A percentile compares a stretch with the other conserved stretches of the same genome.
Conservation (phyloP, 2,888 invertebrate species). For the Latheticus oryzae region DNA sequence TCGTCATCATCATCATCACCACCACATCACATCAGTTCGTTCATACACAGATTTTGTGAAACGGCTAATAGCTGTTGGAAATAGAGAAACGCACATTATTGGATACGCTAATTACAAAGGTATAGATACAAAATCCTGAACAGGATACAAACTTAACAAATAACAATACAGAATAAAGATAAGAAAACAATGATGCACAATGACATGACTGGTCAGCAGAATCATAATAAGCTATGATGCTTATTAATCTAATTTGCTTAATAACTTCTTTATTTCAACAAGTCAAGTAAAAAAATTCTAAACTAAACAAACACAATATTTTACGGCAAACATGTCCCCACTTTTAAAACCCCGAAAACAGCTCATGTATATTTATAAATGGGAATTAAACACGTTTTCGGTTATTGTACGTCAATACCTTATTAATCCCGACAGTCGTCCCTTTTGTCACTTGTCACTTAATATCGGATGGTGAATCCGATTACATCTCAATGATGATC, state of each 20-base stretch:
- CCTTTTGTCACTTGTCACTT: slow-evolving; percentile 54
- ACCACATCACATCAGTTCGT: slow-evolving; percentile 4
- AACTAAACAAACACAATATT: too few species aligned
- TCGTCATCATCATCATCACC: slow-evolving; percentile 1
- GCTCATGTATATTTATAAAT: too few species aligned
- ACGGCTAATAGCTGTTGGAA: slow-evolving; percentile 3
- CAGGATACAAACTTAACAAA: slow-evolving; percentile 36
- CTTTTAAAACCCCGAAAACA: too few species aligned
- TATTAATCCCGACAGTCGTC: slow-evolving; percentile 47
- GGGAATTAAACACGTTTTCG: too few species aligned
- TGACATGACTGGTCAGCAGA: slow-evolving; percentile 28
- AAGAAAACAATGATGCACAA: slow-evolving; percentile 40
- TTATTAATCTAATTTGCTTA: slow-evolving; percentile 34
- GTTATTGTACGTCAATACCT: too few species aligned
- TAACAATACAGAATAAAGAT: slow-evolving; percentile 35
- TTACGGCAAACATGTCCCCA: too few species aligned
- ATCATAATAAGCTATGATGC: slow-evolving; percentile 32
- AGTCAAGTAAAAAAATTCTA: too few species aligned
- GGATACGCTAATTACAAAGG: slow-evolving; percentile 40
- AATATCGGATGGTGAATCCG: slow-evolving; percentile 50
- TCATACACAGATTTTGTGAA: slow-evolving; percentile 19
- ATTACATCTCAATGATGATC: slow-evolving; percentile 45
- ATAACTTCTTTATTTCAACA: too few species aligned
- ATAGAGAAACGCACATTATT: slow-evolving; percentile 30
- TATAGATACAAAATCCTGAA: slow-evolving; percentile 3